Percentiles rank a stretch among this genome's conserved stretches.
phyloP scores from a whole-genome alignment of 2,888 invertebrate species.

The Caenorhabditis doughertyi region DNA sequence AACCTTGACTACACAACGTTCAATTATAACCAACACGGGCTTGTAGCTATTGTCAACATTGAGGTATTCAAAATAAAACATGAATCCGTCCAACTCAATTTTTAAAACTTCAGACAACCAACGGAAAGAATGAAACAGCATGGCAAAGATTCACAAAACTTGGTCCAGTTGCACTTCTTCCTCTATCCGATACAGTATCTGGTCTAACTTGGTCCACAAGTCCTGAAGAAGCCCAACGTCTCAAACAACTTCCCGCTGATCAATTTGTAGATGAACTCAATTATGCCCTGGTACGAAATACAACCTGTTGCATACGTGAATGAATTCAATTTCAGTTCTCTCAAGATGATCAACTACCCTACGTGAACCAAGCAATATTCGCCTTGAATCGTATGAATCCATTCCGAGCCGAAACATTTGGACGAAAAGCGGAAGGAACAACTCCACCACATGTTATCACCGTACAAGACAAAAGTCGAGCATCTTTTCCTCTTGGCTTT shows the following conservation, averaged over 20 bases:
- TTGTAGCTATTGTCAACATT: constrained; percentile 90
- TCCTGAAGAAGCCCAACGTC: constrained; percentile 88
- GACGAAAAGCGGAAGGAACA: constrained; percentile 79
- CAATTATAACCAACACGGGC: constrained; percentile 92
- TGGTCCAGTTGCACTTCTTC: constrained; percentile 94
- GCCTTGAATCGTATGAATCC: constrained; percentile 71
- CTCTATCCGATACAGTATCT: constrained; percentile 89
- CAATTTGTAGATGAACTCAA: constrained; percentile 93
- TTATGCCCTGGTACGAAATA: constrained; percentile 87
- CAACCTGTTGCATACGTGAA: constrained; percentile 83
- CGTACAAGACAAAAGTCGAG: constrained; percentile 87
- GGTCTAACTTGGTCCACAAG: constrained; percentile 97
- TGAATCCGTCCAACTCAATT: neutral
- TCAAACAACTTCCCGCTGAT: constrained; percentile 88
- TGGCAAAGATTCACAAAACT: constrained; percentile 96
- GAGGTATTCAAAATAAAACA: constrained; percentile 37
- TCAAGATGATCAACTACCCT: constrained; percentile 79
- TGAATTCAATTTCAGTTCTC: constrained; percentile 76
- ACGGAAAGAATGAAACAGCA: constrained; percentile 90
- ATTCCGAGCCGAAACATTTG: constrained; percentile 83
- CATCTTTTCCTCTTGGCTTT: constrained; percentile 94
- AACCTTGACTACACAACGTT: constrained; percentile 89
- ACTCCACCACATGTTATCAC: constrained; percentile 88
- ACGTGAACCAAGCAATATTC: constrained; percentile 78
- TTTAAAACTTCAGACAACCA: constrained; percentile 84